These are phyloP conservation scores for Hipparchia sbordonii DNA, from an alignment of 2,888 invertebrate genomes.

Conservation along the genomic window DNA sequence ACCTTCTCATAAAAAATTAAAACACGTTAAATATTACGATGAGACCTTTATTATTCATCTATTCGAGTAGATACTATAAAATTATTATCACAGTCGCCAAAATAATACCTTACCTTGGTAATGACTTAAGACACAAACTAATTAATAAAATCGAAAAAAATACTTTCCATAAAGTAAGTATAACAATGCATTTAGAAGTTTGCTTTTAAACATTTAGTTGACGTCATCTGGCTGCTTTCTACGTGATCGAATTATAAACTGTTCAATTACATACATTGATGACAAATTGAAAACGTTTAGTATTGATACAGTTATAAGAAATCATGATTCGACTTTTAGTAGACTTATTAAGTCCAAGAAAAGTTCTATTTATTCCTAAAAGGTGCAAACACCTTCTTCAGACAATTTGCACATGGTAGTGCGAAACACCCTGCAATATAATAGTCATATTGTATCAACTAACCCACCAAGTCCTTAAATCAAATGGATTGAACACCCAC, in stretches of 20 bases:
- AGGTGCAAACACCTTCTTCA: not conserved
- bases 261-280: not conserved
- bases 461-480: conserved; percentile 44
- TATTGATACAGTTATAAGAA: conserved; percentile 14
- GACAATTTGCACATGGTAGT: too few relatives aligned
- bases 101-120: not conserved
- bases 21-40: too few relatives aligned
- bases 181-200: too few relatives aligned
- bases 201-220: not conserved
- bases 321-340: conserved; percentile 6
- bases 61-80: not conserved
- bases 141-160: too few relatives aligned
- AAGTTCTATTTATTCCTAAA: not conserved
- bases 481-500: conserved; percentile 55
- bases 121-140: not conserved
- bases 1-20: too few relatives aligned
- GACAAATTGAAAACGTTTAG: not conserved
- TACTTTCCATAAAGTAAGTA: not conserved
- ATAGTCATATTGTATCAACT: conserved; percentile 29
- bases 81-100: conserved; percentile 3
- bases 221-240: not conserved
- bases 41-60: not conserved
- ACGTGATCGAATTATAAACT: conserved; percentile 27
- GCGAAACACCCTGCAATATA: not conserved
- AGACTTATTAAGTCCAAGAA: not conserved